Evolutionary conservation across 1,140 invertebrate species (phyloP).

Genomic region (Arctopsyche grandis): DNA sequence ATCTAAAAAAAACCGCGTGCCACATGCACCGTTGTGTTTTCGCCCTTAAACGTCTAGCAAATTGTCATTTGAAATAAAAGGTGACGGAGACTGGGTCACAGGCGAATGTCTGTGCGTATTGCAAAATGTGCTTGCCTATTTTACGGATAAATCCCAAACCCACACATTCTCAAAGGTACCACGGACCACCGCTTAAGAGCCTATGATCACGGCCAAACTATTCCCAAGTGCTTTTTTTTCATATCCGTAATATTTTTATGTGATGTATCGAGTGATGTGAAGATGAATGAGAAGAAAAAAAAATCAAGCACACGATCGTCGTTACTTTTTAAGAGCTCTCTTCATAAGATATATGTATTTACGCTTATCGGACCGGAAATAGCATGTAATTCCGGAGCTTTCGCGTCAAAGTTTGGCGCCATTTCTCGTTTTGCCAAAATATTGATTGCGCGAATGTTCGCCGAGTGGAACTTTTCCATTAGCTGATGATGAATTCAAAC

Average conservation of each 20-base stretch:
- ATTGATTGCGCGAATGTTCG: background rate
- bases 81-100: too few relatives aligned
- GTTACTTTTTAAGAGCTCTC: background rate
- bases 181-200: too few relatives aligned
- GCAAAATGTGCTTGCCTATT: too few relatives aligned
- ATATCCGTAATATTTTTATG: background rate
- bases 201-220: too few relatives aligned
- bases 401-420: background rate
- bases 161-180: too few relatives aligned
- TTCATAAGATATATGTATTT: background rate
- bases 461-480: constrained; percentile 9
- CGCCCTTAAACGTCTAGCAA: too few relatives aligned
- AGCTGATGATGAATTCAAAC: constrained; percentile 3
- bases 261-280: background rate
- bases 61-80: too few relatives aligned
- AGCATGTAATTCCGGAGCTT: background rate
- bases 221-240: background rate
- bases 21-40: too few relatives aligned
- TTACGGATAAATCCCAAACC: too few relatives aligned
- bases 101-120: too few relatives aligned
- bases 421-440: background rate
- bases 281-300: background rate
- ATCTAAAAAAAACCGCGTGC: too few relatives aligned
- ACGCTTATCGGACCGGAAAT: background rate
- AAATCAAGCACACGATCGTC: background rate